Percentiles rank a stretch among this genome's conserved stretches.
Evolutionary conservation across 1,140 invertebrate species (phyloP).

Genomic region (Papilio polyxenes): DNA sequence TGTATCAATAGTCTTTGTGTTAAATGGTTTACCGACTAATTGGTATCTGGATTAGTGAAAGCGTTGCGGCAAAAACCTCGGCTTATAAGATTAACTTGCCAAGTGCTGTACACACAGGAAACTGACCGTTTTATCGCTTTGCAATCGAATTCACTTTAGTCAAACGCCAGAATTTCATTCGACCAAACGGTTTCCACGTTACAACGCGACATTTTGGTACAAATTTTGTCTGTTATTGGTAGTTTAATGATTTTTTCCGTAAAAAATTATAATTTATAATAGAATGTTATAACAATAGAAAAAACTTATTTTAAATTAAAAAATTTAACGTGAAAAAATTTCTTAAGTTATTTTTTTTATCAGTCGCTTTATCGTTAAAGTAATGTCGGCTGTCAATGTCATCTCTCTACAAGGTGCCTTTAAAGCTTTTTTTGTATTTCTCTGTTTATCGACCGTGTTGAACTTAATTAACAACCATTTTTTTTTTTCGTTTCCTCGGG

Average conservation of each 20-base stretch:
- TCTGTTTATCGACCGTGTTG: conserved; percentile 42
- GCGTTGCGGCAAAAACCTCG: conserved; percentile 55
- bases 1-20: conserved; percentile 59
- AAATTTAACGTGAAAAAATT: not conserved
- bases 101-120: conserved; percentile 34
- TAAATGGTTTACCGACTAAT: conserved; percentile 72
- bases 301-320: not conserved
- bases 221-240: not conserved
- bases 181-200: not conserved
- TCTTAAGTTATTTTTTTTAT: not conserved
- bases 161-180: conserved; percentile 16
- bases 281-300: not conserved
- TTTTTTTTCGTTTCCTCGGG: conserved; percentile 26
- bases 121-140: conserved; percentile 37
- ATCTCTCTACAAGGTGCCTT: conserved; percentile 53
- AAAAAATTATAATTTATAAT: not conserved
- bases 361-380: not conserved
- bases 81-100: conserved; percentile 47
- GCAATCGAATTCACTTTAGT: conserved; percentile 30
- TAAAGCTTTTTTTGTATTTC: conserved; percentile 53
- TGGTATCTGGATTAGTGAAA: conserved; percentile 64
- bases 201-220: not conserved
- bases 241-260: not conserved
- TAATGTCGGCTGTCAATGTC: conserved; percentile 41
- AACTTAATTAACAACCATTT: conserved; percentile 38